Base-by-base conservation (phyloP, 2,888 invertebrate species). In the Trypoxylon attenuatum region DNA sequence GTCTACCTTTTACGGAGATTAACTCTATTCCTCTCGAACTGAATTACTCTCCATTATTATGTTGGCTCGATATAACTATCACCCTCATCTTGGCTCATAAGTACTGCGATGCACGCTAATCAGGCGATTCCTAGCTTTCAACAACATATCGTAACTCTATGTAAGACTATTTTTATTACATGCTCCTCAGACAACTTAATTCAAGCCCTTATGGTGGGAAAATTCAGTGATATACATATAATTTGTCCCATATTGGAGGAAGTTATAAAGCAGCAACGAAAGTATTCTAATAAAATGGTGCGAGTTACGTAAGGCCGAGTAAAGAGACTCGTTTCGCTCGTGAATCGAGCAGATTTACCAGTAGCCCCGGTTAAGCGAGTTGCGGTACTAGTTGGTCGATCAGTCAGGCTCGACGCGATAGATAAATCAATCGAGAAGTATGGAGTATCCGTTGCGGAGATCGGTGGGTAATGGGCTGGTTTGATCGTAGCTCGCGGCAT, bases 1-100 rank as follows among this genome's bases (percentile, higher is more conserved):
- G 46, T 57, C 33, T 33, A 49, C 73, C 73, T 73, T 59, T 73
- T 61, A 73, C 71, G 60, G 46, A 73, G 58, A 73, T 73, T 73
- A 73, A 47, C 54, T 52, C 50, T 27, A n/a, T 49, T 39, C 50
- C 56, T 38, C 8, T 15, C 21, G 15, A 50, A 47, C 18, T 29
- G 39, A 53, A 41, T 61, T 39, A 29, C 38, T 27, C 3, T 21
- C 18, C 16, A 18, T 54, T 45, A 57, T 60, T 55, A 27, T 18
- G 25, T 13, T 10, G 1, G 19, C n/a, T 21, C 21, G n/a, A 5
- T 21, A 22, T 10, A 10, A n/a, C 13, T 10, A 10, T 13, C 33
- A 13, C 33, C 33, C n/a, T n/a, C n/a, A n/a, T n/a, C n/a, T n/a
- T n/a, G n/a, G n/a, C n/a, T n/a, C n/a, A n/a, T n/a, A n/a, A n/a